phyloP scores from a whole-genome alignment of 1,140 invertebrate species.

The Meloidogyne chitwoodi region DNA sequence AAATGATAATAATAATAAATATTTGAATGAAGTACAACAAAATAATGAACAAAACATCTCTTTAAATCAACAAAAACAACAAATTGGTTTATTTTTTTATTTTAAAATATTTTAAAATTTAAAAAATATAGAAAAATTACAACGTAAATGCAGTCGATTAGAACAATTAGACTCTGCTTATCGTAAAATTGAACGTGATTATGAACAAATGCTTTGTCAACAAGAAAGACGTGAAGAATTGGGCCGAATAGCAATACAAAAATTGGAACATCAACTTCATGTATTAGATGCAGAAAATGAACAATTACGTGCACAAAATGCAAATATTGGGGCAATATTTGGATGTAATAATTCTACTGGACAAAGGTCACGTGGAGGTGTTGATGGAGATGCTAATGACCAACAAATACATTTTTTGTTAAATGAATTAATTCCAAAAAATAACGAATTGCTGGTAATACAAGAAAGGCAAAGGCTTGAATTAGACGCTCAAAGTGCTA shows the following conservation, averaged over 20 bases:
- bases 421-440: constrained; percentile 34
- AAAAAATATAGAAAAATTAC: constrained; percentile 17
- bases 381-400: not conserved
- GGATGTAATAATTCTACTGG: not conserved
- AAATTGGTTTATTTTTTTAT: constrained; percentile 1
- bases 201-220: constrained; percentile 26
- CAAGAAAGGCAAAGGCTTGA: constrained; percentile 84
- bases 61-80: constrained; percentile 3
- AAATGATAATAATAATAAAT: not conserved
- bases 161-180: constrained; percentile 31
- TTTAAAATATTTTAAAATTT: not conserved
- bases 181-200: constrained; percentile 32
- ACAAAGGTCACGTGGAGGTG: not conserved
- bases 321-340: constrained; percentile 39
- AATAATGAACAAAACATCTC: constrained; percentile 9
- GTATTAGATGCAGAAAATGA: constrained; percentile 66
- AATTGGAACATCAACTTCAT: constrained; percentile 77
- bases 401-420: constrained; percentile 35
- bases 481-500: constrained; percentile 78
- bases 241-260: constrained; percentile 74
- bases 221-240: constrained; percentile 77
- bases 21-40: constrained; percentile 2
- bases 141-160: constrained; percentile 17
- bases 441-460: constrained; percentile 79
- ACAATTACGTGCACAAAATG: constrained; percentile 46